phyloP scores from a whole-genome alignment of 2,888 invertebrate species.

The Phortica okadai region DNA sequence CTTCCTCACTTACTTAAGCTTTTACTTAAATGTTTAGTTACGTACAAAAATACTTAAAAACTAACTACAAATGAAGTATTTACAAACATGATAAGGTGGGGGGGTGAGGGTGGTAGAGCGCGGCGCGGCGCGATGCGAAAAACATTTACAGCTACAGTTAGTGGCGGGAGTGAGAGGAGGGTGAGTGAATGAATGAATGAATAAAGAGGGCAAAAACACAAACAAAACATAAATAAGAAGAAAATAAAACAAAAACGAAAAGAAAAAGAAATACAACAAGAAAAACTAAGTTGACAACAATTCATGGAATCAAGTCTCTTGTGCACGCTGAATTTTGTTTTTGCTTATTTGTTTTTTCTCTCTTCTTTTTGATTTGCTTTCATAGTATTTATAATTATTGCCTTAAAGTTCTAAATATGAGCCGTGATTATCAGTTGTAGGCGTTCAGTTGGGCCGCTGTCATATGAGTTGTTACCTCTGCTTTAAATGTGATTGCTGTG shows the following conservation, averaged over 20 bases:
- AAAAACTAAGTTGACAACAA: constrained; percentile 10
- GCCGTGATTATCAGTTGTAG: constrained; percentile 15
- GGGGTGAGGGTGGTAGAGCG: not conserved
- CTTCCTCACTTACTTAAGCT: not conserved
- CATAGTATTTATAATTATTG: not conserved
- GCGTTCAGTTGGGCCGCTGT: not conserved
- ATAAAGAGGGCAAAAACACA: not conserved
- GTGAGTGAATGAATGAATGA: not conserved
- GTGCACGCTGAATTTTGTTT: constrained; percentile 37
- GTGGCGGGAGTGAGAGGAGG: not conserved
- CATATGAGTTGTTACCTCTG: not conserved
- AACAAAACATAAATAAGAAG: not conserved
- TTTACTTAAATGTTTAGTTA: constrained; percentile 50
- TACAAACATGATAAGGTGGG: constrained; percentile 15
- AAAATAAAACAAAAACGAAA: constrained; percentile 2
- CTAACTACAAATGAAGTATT: constrained; percentile 35
- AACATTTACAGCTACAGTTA: constrained; percentile 2
- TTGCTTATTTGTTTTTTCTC: not conserved
- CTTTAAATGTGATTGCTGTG: too few species aligned
- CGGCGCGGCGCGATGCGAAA: not conserved
- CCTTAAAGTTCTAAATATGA: not conserved
- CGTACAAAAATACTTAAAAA: constrained; percentile 70
- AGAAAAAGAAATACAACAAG: not conserved
- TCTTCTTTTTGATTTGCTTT: not conserved
- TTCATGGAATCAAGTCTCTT: constrained; percentile 43